Base-by-base conservation (phyloP, 2,888 invertebrate genomes). In the Protophormia terraenovae region DNA sequence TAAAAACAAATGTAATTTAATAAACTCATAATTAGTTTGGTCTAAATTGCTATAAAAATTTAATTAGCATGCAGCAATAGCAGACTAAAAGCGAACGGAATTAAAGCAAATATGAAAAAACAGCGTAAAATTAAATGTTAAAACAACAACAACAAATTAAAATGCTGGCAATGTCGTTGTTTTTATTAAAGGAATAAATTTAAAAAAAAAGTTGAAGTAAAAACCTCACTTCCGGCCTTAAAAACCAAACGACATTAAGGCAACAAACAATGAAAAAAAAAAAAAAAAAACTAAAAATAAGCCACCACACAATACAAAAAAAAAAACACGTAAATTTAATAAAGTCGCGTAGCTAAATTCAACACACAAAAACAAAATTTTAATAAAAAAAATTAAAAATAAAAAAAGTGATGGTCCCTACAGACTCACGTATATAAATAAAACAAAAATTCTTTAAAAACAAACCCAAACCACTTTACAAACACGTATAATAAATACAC, bases 21-120 rank as follows among this genome's bases (percentile, higher is more conserved):
- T 82, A 69, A 82, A 76, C 76, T 82, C 53, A 55, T 76, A 69
- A 82, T 82, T 76, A 76, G 82, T 76, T 64, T 47, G 55, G 32
- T 27, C 62, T 64, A 55, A 82, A 75, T 55, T 69, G 41, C 16
- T 24, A 45, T 60, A 55, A 60, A 64, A 69, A 82, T 76, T 82
- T 76, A 76, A 82, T 82, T 82, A 82, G 29, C 76, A 82, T 77
- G 50, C 60, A 45, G 4, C n/a, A 66, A 10, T 55, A 32, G 14
- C 24, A 38, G 14, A 7, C 32, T 12, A 16, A 19, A 64, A 73
- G 3, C 8, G 16, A 66, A 72, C 12, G 32, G 41, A 58, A 55
- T 12, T 53, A 50, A 53, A 41, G 24, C 6, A 32, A 58, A 55
- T n/a, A 35, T n/a, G 19, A 32, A 32, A 47, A 69, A 47, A 29